These are phyloP conservation scores for Helicoverpa zea DNA, from an alignment of 1,140 invertebrate species.

Conservation along the genomic window DNA sequence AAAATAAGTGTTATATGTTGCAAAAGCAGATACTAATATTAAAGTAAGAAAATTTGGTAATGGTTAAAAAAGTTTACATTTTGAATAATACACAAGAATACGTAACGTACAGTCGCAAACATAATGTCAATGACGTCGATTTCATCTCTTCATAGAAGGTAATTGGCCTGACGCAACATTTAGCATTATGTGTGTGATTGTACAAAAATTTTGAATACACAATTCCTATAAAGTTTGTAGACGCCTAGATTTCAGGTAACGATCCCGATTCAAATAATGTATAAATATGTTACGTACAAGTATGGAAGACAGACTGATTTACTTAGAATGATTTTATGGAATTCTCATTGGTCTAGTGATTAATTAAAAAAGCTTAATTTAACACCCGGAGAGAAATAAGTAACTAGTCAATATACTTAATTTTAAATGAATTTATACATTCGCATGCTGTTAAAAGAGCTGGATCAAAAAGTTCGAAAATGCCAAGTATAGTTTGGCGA, in stretches of 20 bases:
- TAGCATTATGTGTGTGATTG: slow-evolving; percentile 1
- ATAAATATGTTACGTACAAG: slow-evolving; percentile 49
- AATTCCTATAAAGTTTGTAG: slow-evolving; percentile 32
- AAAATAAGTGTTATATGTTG: slow-evolving; percentile 36
- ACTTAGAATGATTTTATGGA: slow-evolving; percentile 34
- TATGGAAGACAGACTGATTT: slow-evolving; percentile 69
- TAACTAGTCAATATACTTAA: not conserved
- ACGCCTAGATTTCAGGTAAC: slow-evolving; percentile 14
- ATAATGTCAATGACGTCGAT: not conserved
- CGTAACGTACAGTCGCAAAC: slow-evolving; percentile 15
- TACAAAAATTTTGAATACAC: slow-evolving; percentile 12
- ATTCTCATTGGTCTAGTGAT: slow-evolving; percentile 21
- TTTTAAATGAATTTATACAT: not conserved
- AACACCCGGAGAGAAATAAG: not conserved
- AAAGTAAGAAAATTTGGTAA: slow-evolving; percentile 19
- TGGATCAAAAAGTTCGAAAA: slow-evolving; percentile 13
- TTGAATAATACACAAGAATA: slow-evolving; percentile 11
- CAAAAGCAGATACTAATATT: slow-evolving; percentile 34
- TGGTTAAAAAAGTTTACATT: slow-evolving; percentile 31
- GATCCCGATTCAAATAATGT: slow-evolving; percentile 16
- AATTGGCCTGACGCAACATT: not conserved
- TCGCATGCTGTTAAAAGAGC: not conserved
- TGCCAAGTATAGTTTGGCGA: not conserved
- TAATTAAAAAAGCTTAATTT: not conserved
- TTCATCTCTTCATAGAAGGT: slow-evolving; percentile 27